A percentile compares a stretch with the other conserved stretches of the same genome.
Evolutionary conservation across 2,113 vertebrate genomes (phyloP).

Genomic region (Mionectes macconnelli): DNA sequence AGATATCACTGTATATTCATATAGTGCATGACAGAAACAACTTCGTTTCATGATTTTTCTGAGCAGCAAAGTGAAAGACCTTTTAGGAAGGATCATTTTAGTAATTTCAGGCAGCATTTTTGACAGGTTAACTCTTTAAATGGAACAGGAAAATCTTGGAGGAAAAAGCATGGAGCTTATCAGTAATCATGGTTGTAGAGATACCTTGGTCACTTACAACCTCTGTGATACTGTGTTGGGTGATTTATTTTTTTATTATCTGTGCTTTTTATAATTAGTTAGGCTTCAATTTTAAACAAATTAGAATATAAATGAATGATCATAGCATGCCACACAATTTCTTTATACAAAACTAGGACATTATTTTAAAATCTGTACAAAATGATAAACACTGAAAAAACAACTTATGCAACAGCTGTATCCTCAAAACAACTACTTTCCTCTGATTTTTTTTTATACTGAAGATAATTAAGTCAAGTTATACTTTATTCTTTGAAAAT

Average conservation of each 20-base stretch:
- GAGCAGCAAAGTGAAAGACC: not conserved
- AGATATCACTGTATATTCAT: not conserved
- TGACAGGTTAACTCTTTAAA: not conserved
- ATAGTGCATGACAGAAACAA: not conserved
- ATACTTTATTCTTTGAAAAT: not conserved
- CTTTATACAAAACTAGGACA: not conserved
- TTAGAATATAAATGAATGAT: not conserved
- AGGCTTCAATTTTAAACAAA: not conserved
- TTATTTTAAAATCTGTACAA: not conserved
- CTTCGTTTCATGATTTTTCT: not conserved
- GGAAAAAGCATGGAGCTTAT: not conserved
- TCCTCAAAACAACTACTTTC: not conserved
- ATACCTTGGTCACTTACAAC: not conserved
- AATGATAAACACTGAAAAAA: not conserved
- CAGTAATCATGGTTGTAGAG: not conserved
- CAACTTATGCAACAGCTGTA: not conserved
- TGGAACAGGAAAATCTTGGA: not conserved
- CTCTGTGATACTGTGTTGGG: not conserved
- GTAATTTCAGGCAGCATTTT: not conserved
- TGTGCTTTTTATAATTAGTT: not conserved
- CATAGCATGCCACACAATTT: not conserved
- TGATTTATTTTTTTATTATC: not conserved
- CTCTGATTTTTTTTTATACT: not conserved
- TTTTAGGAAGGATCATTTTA: not conserved
- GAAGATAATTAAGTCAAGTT: not conserved